Evolutionary conservation across 2,113 vertebrate genomes (phyloP), one percentile per base, ranked within the genome.

Genomic region (Tyrannus savana): DNA sequence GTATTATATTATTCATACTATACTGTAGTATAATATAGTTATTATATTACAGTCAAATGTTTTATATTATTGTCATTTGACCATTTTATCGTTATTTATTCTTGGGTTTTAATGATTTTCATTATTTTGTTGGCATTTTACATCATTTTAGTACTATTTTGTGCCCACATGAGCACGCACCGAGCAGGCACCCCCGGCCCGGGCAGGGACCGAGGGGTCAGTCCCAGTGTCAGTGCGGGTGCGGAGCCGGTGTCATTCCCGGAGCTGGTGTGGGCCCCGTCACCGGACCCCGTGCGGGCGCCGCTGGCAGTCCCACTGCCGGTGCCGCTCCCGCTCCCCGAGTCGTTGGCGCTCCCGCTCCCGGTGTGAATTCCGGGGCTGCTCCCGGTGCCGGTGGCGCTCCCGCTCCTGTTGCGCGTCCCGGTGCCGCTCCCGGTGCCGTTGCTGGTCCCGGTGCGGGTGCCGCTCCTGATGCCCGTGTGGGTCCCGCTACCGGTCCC

Each of bases 91-190:
- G 1, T 12, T 24, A 11, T 33, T 76, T 41, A 10, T 4, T 7
- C 1, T 3, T 8, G 50, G 7, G 17, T 19, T 49, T 52, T 2
- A 16, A 30, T 0, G 1, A 39, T n/a, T 78, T 71, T 31, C 41
- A 24, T 30, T 28, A 5, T 19, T 56, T 44, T 8, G 27, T 28
- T 18, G 23, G 9, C 12, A 19, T 25, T 37, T 42, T 6, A 35
- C 22, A 11, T 10, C 9, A 4, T 7, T 52, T n/a, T 19, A 9
- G 30, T 1, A 2, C 49, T 17, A 2, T 3, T 41, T 12, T 2
- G 46, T 1, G 4, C 12, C 58, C 71, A 2, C 2, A 8, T 11
- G 10, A 47, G 35, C 28, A 27, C 46, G 52, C 92, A 14, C 64
- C 4, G 8, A 47, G 42, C 42, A 9, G 42, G 21, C 6, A 18